Evolutionary conservation across 2,888 invertebrate species (phyloP).

Genomic region (Drosophila melanosoma): DNA sequence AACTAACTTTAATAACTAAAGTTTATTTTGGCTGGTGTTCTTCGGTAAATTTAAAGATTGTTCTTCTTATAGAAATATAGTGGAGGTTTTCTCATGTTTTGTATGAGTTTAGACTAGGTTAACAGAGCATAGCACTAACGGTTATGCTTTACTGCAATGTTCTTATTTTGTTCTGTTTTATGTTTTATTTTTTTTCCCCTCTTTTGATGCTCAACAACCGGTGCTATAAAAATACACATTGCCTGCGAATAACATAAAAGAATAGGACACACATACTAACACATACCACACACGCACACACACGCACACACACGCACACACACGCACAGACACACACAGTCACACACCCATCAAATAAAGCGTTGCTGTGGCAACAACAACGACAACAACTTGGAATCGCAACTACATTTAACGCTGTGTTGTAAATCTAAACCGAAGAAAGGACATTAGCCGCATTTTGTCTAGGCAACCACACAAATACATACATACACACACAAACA

Average conservation of each 20-base stretch:
- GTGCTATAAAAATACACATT: slow-evolving; percentile 38
- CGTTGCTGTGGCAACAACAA: slow-evolving; percentile 37
- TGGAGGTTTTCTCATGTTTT: background rate
- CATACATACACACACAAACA: slow-evolving; percentile 30
- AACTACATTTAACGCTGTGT: slow-evolving; percentile 64
- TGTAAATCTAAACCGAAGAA: slow-evolving; percentile 73
- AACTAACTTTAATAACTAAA: too few relatives aligned
- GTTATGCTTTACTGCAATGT: background rate
- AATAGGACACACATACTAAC: slow-evolving; percentile 10
- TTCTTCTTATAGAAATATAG: background rate
- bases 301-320: background rate
- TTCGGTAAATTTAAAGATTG: background rate
- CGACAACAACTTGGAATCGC: slow-evolving; percentile 30
- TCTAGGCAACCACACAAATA: slow-evolving; percentile 64
- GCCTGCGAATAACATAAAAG: slow-evolving; percentile 20
- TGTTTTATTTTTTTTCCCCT: background rate
- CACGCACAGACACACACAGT: slow-evolving; percentile 9
- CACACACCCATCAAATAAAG: slow-evolving; percentile 19
- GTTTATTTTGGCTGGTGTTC: background rate
- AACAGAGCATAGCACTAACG: background rate
- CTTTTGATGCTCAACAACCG: slow-evolving; percentile 32
- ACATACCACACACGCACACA: background rate
- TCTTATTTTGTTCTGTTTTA: background rate
- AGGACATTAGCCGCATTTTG: slow-evolving; percentile 80
- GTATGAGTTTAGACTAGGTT: background rate